phyloP scores from a whole-genome alignment of 2,888 invertebrate species.

The Macrophya alboannulata region DNA sequence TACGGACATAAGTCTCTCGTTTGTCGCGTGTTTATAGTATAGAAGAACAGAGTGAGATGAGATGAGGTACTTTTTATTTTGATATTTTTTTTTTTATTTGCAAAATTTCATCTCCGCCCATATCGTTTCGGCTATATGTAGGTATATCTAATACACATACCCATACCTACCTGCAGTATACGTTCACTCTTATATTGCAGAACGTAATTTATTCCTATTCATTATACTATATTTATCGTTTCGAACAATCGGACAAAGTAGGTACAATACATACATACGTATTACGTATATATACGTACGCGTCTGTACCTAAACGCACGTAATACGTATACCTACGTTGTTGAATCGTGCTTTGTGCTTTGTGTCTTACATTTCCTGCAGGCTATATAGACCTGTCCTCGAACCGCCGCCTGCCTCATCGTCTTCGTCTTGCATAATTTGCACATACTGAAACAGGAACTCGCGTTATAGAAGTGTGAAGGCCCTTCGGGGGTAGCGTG shows the following conservation, averaged over 20 bases:
- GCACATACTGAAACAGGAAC: conserved; percentile 47
- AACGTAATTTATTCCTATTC: background rate
- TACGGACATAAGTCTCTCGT: conserved; percentile 3
- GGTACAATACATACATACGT: background rate
- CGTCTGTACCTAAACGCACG: no score
- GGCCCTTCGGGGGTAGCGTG: conserved; percentile 9
- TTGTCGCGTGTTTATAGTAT: background rate
- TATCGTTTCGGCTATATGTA: no score
- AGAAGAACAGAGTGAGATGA: background rate
- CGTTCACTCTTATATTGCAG: background rate
- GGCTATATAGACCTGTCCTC: background rate
- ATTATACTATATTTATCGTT: background rate
- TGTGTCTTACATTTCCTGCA: conserved; percentile 32
- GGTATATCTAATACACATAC: no score
- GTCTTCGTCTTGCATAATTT: conserved; percentile 51
- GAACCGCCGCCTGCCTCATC: no score
- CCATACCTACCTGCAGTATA: background rate
- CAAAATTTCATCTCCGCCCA: no score
- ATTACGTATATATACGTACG: background rate
- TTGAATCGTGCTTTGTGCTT: conserved; percentile 34
- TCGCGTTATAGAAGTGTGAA: background rate
- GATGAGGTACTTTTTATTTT: no score
- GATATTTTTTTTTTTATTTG: no score
- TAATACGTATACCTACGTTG: background rate
- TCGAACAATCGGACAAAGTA: conserved; percentile 9